Evolutionary conservation across 2,888 invertebrate genomes (phyloP), one percentile per base, ranked within the genome.

Genomic region (Tuberolachnus salignus): DNA sequence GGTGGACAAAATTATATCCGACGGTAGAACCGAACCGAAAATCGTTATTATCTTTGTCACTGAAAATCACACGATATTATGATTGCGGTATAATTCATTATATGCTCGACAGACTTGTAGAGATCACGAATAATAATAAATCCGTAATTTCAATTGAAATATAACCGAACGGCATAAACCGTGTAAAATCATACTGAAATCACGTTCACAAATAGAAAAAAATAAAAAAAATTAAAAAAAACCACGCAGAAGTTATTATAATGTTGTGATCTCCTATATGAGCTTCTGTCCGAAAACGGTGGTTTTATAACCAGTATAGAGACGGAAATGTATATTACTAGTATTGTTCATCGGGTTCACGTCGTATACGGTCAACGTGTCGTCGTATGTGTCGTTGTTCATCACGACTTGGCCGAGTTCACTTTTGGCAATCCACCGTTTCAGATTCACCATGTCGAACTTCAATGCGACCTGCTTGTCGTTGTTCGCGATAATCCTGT

Each of bases 391-490:
- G 0, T 75, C 57, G 19, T 75, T 75, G 42, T 46, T n/a, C 3
- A 2, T 10, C 4, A 4, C 14, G 1, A 19, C 26, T 3, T 49
- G 9, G 4, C n/a, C 9, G 4, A 19, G 1, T 21, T 23, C 51
- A 9, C 51, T 13, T 11, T 16, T 53, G 3, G 64, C 23, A 3
- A 8, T 44, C n/a, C 55, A 14, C 13, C 46, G 42, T 57, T 23
- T 75, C 11, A 75, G 13, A 13, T 19, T 26, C 10, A 75, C 26
- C 0, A 21, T 49, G 1, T 44, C 86, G 13, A 83, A 80, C 13
- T 75, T 80, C 16, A 83, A 71, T 23, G 53, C 34, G 66, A 95
- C 87, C 13, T 86, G 85, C n/a, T 92, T 93, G 3, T 94, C 95
- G 4, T 1, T 96, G 11, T 87, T 87, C 0, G 83, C 82, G 63